phyloP scores from a whole-genome alignment of 2,888 invertebrate species.

The Cerastis rubricosa region DNA sequence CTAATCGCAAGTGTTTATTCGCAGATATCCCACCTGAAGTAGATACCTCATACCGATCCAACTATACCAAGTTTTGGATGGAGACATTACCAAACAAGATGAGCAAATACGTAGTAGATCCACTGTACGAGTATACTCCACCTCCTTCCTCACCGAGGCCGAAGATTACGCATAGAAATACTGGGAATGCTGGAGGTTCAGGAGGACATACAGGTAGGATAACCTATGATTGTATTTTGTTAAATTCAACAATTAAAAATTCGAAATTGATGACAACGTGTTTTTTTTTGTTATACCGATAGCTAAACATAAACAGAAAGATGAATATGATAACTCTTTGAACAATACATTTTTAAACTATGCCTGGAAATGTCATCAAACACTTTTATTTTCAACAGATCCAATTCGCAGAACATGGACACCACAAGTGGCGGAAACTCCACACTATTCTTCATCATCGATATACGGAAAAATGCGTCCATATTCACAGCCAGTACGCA shows the following conservation, averaged over 20 bases:
- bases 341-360: not conserved
- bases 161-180: slow-evolving; percentile 77
- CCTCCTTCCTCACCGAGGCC: slow-evolving; percentile 69
- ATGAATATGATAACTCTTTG: not conserved
- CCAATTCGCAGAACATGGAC: slow-evolving; percentile 79
- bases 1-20: too few species aligned
- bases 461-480: slow-evolving; percentile 80
- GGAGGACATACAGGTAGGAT: slow-evolving; percentile 41
- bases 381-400: slow-evolving; percentile 71
- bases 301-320: not conserved
- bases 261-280: not conserved
- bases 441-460: slow-evolving; percentile 73
- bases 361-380: not conserved
- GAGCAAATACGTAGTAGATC: slow-evolving; percentile 88
- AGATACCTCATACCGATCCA: slow-evolving; percentile 94
- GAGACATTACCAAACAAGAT: slow-evolving; percentile 94
- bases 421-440: slow-evolving; percentile 72
- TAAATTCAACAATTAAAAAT: not conserved
- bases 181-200: slow-evolving; percentile 68
- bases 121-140: slow-evolving; percentile 82
- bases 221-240: too few species aligned
- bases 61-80: slow-evolving; percentile 96
- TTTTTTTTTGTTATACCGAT: not conserved
- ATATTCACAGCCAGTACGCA: slow-evolving; percentile 74
- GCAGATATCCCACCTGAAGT: slow-evolving; percentile 94